Evolutionary conservation across 2,113 vertebrate species (phyloP).

Genomic region (Periophthalmus modestus): DNA sequence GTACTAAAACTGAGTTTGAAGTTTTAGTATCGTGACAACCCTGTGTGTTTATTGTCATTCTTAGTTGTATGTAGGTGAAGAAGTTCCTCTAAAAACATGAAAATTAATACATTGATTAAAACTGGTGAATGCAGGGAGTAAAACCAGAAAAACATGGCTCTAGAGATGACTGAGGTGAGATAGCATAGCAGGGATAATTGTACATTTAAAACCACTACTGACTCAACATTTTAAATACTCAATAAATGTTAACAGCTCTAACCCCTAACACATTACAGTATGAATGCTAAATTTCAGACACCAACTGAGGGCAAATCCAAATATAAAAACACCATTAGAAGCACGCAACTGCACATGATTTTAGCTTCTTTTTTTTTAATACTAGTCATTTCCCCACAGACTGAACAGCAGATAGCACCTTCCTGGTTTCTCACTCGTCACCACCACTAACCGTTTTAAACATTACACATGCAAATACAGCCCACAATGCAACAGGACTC

Average conservation of each 20-base stretch:
- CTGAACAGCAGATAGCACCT: constrained; percentile 17
- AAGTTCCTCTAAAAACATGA: background rate
- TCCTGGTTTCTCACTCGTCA: constrained; percentile 42
- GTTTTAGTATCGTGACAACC: too few species aligned
- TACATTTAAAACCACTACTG: background rate
- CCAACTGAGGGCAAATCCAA: background rate
- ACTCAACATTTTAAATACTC: background rate
- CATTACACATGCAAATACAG: constrained; percentile 21
- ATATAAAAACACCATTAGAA: constrained; percentile 1
- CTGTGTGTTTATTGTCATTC: too few species aligned
- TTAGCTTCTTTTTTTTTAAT: too few species aligned
- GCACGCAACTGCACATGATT: background rate
- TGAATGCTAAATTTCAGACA: constrained; percentile 8
- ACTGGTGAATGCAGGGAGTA: background rate
- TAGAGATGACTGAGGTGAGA: too few species aligned
- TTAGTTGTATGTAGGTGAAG: background rate
- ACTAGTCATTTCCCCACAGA: constrained; percentile 20
- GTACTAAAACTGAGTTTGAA: too few species aligned
- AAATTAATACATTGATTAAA: background rate
- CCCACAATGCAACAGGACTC: background rate
- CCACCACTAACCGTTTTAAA: constrained; percentile 25
- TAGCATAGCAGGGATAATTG: background rate
- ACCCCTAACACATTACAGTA: background rate
- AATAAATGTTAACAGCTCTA: background rate
- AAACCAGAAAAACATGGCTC: background rate